A percentile compares a stretch with the other conserved stretches of the same genome.
Evolutionary conservation across 2,888 invertebrate genomes (phyloP).

Genomic region (Dugesia japonica): DNA sequence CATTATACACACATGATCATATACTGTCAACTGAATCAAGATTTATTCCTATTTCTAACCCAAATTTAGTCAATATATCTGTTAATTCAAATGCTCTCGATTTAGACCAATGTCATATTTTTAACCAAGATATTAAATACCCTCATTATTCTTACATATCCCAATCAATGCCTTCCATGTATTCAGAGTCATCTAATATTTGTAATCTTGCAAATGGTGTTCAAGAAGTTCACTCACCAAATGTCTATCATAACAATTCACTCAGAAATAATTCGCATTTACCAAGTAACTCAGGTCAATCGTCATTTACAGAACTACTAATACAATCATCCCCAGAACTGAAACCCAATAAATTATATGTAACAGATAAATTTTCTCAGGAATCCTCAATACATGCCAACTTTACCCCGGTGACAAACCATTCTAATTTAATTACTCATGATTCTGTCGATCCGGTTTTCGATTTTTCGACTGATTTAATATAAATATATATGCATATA

Average conservation of each 20-base stretch:
- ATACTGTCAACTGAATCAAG: not conserved
- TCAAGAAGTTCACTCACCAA: not conserved
- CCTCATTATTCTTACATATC: constrained; percentile 1
- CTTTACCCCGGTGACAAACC: constrained; percentile 3
- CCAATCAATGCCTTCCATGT: constrained; percentile 6
- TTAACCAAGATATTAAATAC: not conserved
- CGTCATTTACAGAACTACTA: constrained; percentile 9
- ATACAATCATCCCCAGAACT: not conserved
- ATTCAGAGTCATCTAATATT: not conserved
- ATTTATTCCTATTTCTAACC: not conserved
- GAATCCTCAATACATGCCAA: constrained; percentile 20
- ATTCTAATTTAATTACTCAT: constrained; percentile 15
- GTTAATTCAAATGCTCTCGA: not conserved
- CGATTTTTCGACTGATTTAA: constrained; percentile 16
- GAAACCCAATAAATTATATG: not conserved
- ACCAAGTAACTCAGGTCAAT: not conserved
- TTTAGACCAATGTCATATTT: constrained; percentile 10
- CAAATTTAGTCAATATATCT: no score
- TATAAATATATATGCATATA: not conserved
- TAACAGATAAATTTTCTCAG: not conserved
- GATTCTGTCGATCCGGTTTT: constrained; percentile 9
- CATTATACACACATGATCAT: not conserved
- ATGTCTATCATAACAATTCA: not conserved
- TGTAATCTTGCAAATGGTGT: not conserved
- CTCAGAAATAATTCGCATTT: constrained; percentile 12